These are phyloP conservation scores for Tamias sibiricus DNA, from an alignment of 2,113 vertebrate species.

Conservation along the genomic window DNA sequence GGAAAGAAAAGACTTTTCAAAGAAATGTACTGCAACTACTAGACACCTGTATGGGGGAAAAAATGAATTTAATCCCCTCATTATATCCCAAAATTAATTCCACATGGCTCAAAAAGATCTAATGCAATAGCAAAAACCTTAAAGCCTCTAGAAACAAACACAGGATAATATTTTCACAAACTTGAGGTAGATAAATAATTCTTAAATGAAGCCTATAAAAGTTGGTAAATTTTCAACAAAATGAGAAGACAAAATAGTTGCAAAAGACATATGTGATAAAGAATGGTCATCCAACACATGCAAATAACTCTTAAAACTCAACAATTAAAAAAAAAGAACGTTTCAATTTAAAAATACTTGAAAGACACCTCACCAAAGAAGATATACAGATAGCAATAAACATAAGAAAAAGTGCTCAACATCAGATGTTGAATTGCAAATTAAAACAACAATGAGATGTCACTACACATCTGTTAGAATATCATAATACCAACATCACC, in stretches of 20 bases:
- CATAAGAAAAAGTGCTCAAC: neutral
- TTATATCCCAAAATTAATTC: neutral
- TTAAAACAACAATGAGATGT: neutral
- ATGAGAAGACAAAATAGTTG: constrained; percentile 13
- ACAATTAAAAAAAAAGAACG: neutral
- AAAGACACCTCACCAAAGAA: neutral
- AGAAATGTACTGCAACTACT: neutral
- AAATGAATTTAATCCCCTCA: neutral
- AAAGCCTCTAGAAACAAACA: constrained; percentile 1
- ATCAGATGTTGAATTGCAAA: neutral
- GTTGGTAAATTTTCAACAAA: neutral
- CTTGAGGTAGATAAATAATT: neutral
- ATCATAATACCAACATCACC: neutral
- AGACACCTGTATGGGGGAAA: neutral
- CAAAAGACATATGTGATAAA: neutral
- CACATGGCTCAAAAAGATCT: neutral
- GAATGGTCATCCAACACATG: neutral
- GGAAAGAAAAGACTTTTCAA: constrained; percentile 8
- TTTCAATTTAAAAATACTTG: neutral
- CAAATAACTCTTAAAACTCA: constrained; percentile 15
- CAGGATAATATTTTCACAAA: neutral
- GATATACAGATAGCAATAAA: neutral
- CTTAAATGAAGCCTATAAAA: neutral
- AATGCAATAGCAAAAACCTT: neutral
- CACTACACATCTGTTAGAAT: neutral